A percentile compares a stretch with the other conserved stretches of the same genome.
These are phyloP conservation scores for Phyllopteryx taeniolatus DNA, from an alignment of 2,113 vertebrate species.

Conservation along the genomic window DNA sequence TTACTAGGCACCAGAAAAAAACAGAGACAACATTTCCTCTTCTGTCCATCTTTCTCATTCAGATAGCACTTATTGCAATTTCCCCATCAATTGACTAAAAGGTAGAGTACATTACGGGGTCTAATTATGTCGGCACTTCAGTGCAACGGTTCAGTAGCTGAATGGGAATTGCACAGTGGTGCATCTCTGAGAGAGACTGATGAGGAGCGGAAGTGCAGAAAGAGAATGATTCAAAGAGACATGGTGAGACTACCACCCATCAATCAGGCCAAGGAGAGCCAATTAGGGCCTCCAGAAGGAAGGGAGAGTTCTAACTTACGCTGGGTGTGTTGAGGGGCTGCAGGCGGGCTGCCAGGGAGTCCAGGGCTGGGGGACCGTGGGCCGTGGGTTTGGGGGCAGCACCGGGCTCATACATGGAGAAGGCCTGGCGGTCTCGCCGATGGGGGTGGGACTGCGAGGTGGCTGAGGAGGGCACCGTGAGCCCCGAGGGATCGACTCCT, in stretches of 20 bases:
- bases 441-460: slow-evolving; percentile 59
- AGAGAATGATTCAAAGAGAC: slow-evolving; percentile 27
- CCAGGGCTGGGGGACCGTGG: slow-evolving; percentile 83
- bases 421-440: slow-evolving; percentile 89
- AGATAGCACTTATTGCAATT: slow-evolving; percentile 27
- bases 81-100: not conserved
- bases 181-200: slow-evolving; percentile 48
- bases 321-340: slow-evolving; percentile 83
- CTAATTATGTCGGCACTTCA: not conserved
- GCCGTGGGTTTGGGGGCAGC: slow-evolving; percentile 77
- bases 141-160: not conserved
- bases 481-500: slow-evolving; percentile 51
- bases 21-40: slow-evolving; percentile 25
- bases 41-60: slow-evolving; percentile 43
- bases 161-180: slow-evolving; percentile 28
- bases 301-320: slow-evolving; percentile 78
- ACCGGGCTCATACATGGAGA: slow-evolving; percentile 95
- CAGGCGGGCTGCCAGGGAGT: slow-evolving; percentile 84
- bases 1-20: slow-evolving; percentile 32
- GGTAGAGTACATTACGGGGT: not conserved
- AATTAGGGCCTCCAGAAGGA: slow-evolving; percentile 33
- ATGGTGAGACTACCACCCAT: slow-evolving; percentile 26
- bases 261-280: slow-evolving; percentile 34
- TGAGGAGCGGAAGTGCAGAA: slow-evolving; percentile 34
- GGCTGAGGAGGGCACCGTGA: slow-evolving; percentile 44